Conservation (phyloP, 2,113 vertebrate genomes). For the Cochlearius cochlearius region DNA sequence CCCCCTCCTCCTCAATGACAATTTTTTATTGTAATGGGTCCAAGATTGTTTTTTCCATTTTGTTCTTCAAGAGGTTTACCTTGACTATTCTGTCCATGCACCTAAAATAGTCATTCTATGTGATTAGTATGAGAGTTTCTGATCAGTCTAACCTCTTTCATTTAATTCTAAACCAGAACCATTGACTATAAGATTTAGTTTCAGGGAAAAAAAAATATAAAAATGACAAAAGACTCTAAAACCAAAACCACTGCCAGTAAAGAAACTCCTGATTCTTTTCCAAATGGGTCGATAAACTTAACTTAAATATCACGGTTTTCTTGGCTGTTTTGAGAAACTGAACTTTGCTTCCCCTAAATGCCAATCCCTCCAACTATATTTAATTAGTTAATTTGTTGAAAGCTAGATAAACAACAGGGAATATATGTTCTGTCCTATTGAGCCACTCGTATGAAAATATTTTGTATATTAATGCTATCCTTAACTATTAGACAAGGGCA, state of each 20-base stretch:
- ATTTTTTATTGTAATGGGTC: background rate
- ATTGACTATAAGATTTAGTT: background rate
- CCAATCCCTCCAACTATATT: background rate
- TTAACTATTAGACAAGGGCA: background rate
- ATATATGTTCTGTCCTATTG: background rate
- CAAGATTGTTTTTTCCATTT: background rate
- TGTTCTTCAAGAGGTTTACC: background rate
- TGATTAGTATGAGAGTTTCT: background rate
- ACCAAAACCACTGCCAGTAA: background rate
- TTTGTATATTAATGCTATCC: background rate
- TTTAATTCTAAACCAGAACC: background rate
- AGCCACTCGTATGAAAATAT: background rate
- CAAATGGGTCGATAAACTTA: background rate
- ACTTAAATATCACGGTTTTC: background rate
- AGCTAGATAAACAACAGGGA: accelerated
- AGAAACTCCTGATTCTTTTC: background rate
- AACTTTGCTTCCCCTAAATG: background rate
- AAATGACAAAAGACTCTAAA: background rate
- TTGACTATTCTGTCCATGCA: background rate
- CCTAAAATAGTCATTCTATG: background rate
- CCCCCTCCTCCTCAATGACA: background rate
- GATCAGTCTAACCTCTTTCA: background rate
- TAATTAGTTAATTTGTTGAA: background rate
- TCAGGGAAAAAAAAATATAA: background rate
- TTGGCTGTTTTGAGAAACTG: background rate